Base-by-base conservation (phyloP, 2,888 invertebrate genomes). In the Drosophila longiperda region DNA sequence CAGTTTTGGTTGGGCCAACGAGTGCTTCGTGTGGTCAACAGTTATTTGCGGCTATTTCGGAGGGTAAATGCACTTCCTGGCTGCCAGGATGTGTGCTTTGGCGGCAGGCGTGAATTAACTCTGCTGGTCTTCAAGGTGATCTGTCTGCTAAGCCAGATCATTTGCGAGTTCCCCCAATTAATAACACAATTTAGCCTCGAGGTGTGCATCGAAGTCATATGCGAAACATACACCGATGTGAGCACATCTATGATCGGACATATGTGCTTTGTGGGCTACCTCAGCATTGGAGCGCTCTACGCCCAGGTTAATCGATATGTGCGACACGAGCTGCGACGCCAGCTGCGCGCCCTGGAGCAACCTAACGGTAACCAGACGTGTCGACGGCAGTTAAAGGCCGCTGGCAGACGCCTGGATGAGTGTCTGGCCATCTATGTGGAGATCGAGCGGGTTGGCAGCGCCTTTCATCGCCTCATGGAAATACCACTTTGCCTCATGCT, bases 281-380 rank as follows among this genome's bases (percentile, higher is more conserved):
- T 86, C n/a, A 74, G 79, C 32, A 48, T 86, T 40, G 83, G 80
- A 0, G 74, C 75, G 0, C 60, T 83, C 3, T 86, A 78, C 33
- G 45, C 49, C 9, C 74, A 67, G 57, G 54, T 86, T 26, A 81
- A 84, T 58, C 36, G 42, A 7, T 86, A 79, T 71, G 82, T 84
- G 55, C 66, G 66, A 0, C 61, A 69, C n/a, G 66, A 78, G 15
- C 32, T 85, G 33, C 61, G 72, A 0, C 72, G 61, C 2, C 70
- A 77, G 40, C 42, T 86, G 3, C 75, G 74, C 3, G 23, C 45
- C 3, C 32, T 86, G 49, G 77, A 79, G 26, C 61, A 36, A 3
- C 49, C n/a, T 0, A 48, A 58, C 17, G 59, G 40, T 3, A 38
- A n/a, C 0, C 34, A 9, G 1, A n/a, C 60, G 45, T 23, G 52